Conservation (phyloP, 2,113 vertebrate species). For the Grantiella picta region DNA sequence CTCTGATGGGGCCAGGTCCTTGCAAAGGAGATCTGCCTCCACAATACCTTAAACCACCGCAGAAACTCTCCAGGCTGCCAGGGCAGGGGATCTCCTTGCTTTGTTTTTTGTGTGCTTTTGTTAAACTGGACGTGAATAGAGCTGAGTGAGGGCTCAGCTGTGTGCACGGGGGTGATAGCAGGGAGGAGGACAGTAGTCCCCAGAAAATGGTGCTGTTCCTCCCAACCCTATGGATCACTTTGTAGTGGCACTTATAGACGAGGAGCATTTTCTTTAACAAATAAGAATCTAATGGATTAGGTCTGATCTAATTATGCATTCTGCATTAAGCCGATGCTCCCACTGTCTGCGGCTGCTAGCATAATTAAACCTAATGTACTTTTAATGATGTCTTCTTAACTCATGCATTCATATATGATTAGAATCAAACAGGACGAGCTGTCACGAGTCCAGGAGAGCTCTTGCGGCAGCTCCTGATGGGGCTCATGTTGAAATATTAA, state of each 20-base stretch:
- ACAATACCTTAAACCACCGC: rapidly evolving
- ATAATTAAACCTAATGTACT: slow-evolving; percentile 81
- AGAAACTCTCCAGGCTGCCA: not conserved
- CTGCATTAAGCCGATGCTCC: slow-evolving; percentile 58
- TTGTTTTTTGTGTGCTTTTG: not conserved
- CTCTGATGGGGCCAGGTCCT: not conserved
- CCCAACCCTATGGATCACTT: not conserved
- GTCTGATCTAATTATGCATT: slow-evolving; percentile 73
- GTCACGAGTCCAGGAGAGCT: slow-evolving; percentile 44
- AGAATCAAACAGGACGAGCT: slow-evolving; percentile 69
- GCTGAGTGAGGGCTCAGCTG: not conserved
- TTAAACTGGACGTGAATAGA: not conserved
- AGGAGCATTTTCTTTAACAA: slow-evolving; percentile 71
- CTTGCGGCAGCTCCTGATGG: not conserved
- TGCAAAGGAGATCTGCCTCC: not conserved
- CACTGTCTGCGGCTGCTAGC: slow-evolving; percentile 64
- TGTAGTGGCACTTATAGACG: slow-evolving; percentile 10
- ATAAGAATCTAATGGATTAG: slow-evolving; percentile 71
- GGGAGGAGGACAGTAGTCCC: not conserved
- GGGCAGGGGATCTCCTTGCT: not conserved
- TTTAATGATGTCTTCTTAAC: slow-evolving; percentile 80
- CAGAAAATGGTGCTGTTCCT: not conserved
- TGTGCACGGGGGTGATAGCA: rapidly evolving
- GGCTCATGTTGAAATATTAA: slow-evolving; percentile 53
- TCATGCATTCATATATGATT: slow-evolving; percentile 72